Evolutionary conservation across 2,113 vertebrate species (phyloP), one percentile per base, ranked within the genome.

Genomic region (Nycticryphes semicollaris): DNA sequence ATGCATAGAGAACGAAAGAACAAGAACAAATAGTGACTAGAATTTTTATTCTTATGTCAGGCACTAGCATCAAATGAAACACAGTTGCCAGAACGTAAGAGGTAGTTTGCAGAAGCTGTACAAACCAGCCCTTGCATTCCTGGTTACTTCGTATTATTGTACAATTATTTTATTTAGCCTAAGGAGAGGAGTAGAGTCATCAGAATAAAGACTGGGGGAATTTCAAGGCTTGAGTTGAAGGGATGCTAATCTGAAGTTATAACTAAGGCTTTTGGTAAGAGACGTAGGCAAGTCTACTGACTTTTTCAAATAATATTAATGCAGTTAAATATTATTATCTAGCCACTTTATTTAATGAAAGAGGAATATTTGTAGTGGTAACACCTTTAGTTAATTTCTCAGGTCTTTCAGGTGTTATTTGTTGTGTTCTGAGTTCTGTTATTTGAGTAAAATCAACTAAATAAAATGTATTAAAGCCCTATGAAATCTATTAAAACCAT

Each of bases 341-440:
- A 5, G 6, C 12, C 59, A 30, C 5, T 84, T 72, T 6, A 43
- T 41, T 43, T 1, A 22, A 9, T 28, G 4, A 54, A 59, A 63
- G 1, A 9, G 50, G 7, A 7, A 3, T 33, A 25, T 77, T 33
- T 60, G 15, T 51, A 15, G 20, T 4, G 2, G 0, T 23, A n/a
- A 28, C 10, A 16, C 0, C 1, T n/a, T 45, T 8, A 89, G 23
- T 22, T 20, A 64, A 51, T 28, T 3, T 3, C 6, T 37, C 2
- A 24, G 23, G 6, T 30, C 23, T 80, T 73, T 53, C 23, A 56
- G 51, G 12, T 1, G 0, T 60, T 77, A 9, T 81, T 43, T 45
- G 0, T 7, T 76, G 14, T 64, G 23, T 39, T 80, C 10, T 19
- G 17, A 41, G 14, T 39, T 80, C 39, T 59, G 39, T 4, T 6